Conservation (phyloP, 2,888 invertebrate species). For the Rhyacophila evoluta region DNA sequence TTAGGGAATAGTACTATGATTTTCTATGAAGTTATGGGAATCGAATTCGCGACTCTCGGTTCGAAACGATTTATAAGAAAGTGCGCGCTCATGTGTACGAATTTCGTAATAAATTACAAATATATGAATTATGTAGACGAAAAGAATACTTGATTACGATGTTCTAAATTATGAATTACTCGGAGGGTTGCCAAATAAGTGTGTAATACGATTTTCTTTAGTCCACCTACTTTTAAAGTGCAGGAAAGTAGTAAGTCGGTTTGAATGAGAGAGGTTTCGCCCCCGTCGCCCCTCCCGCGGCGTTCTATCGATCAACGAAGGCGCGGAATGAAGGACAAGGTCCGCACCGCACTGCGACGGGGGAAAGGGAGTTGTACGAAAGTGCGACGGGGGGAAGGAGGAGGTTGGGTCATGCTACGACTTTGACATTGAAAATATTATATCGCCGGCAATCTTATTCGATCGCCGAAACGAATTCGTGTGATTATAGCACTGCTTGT, state of each 20-base stretch:
- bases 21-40: too few species aligned
- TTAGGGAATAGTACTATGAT: too few species aligned
- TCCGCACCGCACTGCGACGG: conserved; percentile 13
- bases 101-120: too few species aligned
- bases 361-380: not conserved
- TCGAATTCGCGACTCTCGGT: too few species aligned
- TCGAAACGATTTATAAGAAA: too few species aligned
- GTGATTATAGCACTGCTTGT: not conserved
- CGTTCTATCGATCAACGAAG: not conserved
- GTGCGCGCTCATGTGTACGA: too few species aligned
- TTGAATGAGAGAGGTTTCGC: conserved; percentile 2
- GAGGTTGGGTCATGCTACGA: not conserved
- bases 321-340: conserved; percentile 19
- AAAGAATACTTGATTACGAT: too few species aligned
- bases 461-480: conserved; percentile 12
- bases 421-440: conserved; percentile 24
- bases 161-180: too few species aligned
- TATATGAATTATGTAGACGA: too few species aligned
- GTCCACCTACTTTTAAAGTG: not conserved
- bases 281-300: not conserved
- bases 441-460: not conserved
- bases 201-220: not conserved
- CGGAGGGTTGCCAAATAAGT: too few species aligned
- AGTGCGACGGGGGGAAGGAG: conserved; percentile 5
- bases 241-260: not conserved